Conservation (phyloP, 2,888 invertebrate species). For the Drosophila quinaria region DNA sequence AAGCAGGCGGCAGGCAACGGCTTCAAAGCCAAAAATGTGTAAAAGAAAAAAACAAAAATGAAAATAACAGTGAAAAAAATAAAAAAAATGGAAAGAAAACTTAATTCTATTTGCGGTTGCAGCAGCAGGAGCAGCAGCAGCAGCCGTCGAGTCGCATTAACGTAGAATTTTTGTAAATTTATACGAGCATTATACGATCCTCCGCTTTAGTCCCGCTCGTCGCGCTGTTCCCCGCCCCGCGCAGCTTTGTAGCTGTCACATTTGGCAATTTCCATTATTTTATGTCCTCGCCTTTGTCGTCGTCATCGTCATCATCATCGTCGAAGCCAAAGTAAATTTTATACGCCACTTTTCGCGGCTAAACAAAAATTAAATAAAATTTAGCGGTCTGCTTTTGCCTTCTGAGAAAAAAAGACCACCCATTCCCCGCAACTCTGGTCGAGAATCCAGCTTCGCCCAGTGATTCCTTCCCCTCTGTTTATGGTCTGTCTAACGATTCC, state of each 20-base stretch:
- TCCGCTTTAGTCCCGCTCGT: conserved; percentile 40
- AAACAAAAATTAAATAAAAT: conserved; percentile 81
- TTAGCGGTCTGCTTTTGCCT: conserved; percentile 76
- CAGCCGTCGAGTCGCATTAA: conserved; percentile 70
- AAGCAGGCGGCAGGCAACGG: conserved; percentile 38
- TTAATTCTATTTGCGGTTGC: conserved; percentile 80
- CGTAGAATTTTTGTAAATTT: conserved; percentile 78
- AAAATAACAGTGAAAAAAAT: conserved; percentile 14
- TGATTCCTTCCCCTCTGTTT: conserved; percentile 59
- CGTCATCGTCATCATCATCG: conserved; percentile 52
- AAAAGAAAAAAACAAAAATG: conserved; percentile 19
- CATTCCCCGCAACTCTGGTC: conserved; percentile 3
- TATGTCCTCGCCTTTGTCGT: conserved; percentile 64
- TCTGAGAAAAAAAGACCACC: conserved; percentile 9
- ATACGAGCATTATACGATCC: conserved; percentile 79
- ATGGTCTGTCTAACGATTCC: conserved; percentile 80
- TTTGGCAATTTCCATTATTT: conserved; percentile 82
- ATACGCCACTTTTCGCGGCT: conserved; percentile 81
- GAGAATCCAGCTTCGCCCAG: conserved; percentile 14
- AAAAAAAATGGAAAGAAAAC: conserved; percentile 48
- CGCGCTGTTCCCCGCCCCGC: conserved; percentile 40
- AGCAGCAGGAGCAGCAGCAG: conserved; percentile 32
- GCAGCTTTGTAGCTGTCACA: conserved; percentile 80
- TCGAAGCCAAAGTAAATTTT: conserved; percentile 80
- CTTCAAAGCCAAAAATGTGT: conserved; percentile 59